Evolutionary conservation across 2,888 invertebrate species (phyloP).

Genomic region (Volucella inflata): DNA sequence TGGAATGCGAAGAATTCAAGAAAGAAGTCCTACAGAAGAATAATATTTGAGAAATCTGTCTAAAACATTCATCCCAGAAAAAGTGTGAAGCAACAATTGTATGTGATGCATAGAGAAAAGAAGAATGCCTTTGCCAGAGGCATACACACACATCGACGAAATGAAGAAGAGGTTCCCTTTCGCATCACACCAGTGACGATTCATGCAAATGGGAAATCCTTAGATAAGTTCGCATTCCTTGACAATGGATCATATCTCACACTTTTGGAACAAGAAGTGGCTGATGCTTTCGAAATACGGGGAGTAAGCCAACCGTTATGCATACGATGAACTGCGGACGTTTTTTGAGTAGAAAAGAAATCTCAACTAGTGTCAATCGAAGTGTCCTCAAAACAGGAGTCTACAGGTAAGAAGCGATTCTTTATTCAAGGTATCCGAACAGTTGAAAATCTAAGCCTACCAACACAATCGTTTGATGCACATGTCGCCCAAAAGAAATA

Average conservation of each 20-base stretch:
- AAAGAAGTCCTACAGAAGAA: not conserved
- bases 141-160: too few relatives aligned
- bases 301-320: not conserved
- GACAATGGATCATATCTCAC: too few relatives aligned
- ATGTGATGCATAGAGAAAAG: too few relatives aligned
- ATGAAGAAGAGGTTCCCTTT: too few relatives aligned
- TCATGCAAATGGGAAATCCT: too few relatives aligned
- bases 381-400: not conserved
- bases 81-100: not conserved
- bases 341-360: not conserved
- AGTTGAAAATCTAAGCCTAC: not conserved
- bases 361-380: not conserved
- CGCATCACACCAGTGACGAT: too few relatives aligned
- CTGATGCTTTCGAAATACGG: too few relatives aligned
- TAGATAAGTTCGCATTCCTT: too few relatives aligned
- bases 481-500: not conserved
- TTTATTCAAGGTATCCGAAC: conserved; percentile 1
- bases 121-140: too few relatives aligned
- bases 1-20: not conserved
- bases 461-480: conserved; percentile 1
- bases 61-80: not conserved
- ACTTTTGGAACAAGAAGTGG: too few relatives aligned
- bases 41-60: not conserved
- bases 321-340: conserved; percentile 22
- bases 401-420: too few relatives aligned